Percentiles rank a stretch among this genome's conserved stretches.
Evolutionary conservation across 1,140 invertebrate genomes (phyloP).

Genomic region (Drosophila melanogaster): Release_6_plus_ISO1_MT NT_037436.4:21056501-21057000

Average conservation of each 20-base stretch:
- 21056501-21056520: background rate
- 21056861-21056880: background rate
- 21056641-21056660: constrained; percentile 79
- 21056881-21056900: constrained; percentile 28
- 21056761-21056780: constrained; percentile 77
- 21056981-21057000: constrained; percentile 19
- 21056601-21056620: background rate
- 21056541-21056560: background rate
- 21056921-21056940: constrained; percentile 59
- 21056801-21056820: constrained; percentile 80
- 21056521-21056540: background rate
- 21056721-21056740: constrained; percentile 5
- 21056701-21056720: constrained; percentile 40
- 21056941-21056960: constrained; percentile 45
- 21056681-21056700: constrained; percentile 81
- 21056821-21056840: constrained; percentile 80
- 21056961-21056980: constrained; percentile 32
- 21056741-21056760: constrained; percentile 68
- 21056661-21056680: constrained; percentile 81
- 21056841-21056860: constrained; percentile 78
- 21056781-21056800: constrained; percentile 27
- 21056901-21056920: constrained; percentile 56
- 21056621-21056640: constrained; percentile 36
- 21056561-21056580: background rate
- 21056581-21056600: background rate